Conservation (phyloP, 2,113 vertebrate genomes). For the Oryzias curvinotus region DNA sequence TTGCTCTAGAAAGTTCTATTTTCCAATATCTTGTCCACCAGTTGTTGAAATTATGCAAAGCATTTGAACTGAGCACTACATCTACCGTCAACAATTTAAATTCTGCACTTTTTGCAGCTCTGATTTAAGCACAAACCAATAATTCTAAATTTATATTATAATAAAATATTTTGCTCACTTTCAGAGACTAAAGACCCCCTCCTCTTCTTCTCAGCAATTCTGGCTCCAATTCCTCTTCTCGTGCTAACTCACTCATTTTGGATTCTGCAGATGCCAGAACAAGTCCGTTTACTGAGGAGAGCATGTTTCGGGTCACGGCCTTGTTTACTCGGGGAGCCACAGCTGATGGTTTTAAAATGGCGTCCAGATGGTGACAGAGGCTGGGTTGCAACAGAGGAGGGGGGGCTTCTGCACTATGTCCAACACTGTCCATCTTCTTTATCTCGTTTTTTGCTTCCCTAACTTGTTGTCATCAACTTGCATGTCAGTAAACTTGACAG, state of each 20-base stretch:
- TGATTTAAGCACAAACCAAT: no score
- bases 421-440: slow-evolving; percentile 67
- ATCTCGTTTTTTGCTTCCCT: slow-evolving; percentile 31
- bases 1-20: no score
- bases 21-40: no score
- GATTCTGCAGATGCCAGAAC: slow-evolving; percentile 66
- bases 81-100: no score
- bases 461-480: slow-evolving; percentile 26
- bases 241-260: slow-evolving; percentile 65
- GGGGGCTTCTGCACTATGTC: slow-evolving; percentile 59
- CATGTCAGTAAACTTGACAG: slow-evolving; percentile 22
- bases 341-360: slow-evolving; percentile 80
- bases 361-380: slow-evolving; percentile 76
- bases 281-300: slow-evolving; percentile 65
- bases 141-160: no score
- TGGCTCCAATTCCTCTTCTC: slow-evolving; percentile 44
- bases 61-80: no score
- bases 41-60: no score
- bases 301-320: slow-evolving; percentile 73
- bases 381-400: slow-evolving; percentile 70
- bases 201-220: slow-evolving; percentile 46
- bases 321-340: slow-evolving; percentile 72
- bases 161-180: slow-evolving; percentile 16
- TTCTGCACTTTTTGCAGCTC: no score
- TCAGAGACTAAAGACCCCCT: slow-evolving; percentile 25